These are phyloP conservation scores for Phylloscopus whistleri DNA, from an alignment of 2,113 vertebrate species.

Conservation along the genomic window DNA sequence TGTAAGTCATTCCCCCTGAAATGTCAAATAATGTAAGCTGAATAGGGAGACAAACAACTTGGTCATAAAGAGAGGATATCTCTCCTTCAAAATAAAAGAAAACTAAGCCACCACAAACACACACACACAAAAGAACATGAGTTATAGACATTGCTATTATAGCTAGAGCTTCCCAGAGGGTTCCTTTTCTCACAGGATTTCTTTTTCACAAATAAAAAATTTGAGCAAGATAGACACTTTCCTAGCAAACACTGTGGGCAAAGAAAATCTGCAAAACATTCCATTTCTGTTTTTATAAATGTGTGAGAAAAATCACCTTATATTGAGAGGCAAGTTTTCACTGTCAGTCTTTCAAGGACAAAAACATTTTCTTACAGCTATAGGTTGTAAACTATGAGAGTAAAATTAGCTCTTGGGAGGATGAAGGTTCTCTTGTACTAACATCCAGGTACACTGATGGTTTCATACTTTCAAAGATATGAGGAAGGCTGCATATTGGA, in stretches of 20 bases:
- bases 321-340: not conserved
- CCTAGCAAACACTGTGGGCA: not conserved
- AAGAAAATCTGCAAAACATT: not conserved
- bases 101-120: not conserved
- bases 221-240: not conserved
- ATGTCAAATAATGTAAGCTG: not conserved
- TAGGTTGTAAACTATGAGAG: not conserved
- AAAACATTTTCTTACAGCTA: not conserved
- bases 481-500: not conserved
- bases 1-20: conserved; percentile 11
- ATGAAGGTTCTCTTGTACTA: not conserved
- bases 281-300: not conserved
- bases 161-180: not conserved
- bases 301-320: not conserved
- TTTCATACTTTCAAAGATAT: not conserved
- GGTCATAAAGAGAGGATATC: not conserved
- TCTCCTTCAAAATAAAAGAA: not conserved
- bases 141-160: not conserved
- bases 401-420: not conserved
- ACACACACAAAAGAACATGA: not conserved
- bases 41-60: not conserved
- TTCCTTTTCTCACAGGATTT: not conserved
- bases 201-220: not conserved
- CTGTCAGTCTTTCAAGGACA: not conserved
- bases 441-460: not conserved